Conservation (phyloP, 2,113 vertebrate species). For the Dromaius novaehollandiae region DNA sequence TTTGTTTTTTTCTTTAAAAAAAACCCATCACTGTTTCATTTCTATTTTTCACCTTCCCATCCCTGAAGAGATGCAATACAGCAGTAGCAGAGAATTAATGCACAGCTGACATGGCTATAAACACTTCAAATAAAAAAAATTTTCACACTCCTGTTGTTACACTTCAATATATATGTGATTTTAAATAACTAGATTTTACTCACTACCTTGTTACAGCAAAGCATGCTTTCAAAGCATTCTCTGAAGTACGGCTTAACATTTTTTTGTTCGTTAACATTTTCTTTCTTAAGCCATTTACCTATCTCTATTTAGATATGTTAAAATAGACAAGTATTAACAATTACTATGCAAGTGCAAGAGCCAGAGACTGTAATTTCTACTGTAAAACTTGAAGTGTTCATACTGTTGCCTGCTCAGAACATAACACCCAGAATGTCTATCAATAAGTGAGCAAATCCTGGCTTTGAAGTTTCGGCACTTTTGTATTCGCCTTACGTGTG, state of each 20-base stretch:
- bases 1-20: background rate
- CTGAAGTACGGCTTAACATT: rapidly evolving
- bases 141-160: background rate
- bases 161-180: background rate
- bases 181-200: background rate
- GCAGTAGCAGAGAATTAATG: background rate
- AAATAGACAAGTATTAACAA: background rate
- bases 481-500: rapidly evolving
- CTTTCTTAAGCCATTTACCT: background rate
- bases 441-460: background rate
- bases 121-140: background rate
- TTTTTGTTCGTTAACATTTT: background rate
- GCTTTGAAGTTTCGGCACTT: background rate
- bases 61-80: background rate
- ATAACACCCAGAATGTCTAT: background rate
- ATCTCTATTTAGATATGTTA: background rate
- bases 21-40: background rate
- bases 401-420: background rate
- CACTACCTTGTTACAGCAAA: background rate
- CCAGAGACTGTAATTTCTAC: background rate
- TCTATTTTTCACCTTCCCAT: background rate
- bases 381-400: background rate
- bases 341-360: background rate
- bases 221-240: background rate
- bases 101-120: background rate